These are phyloP conservation scores for Adelges cooleyi DNA, from an alignment of 1,140 invertebrate species.

Conservation along the genomic window DNA sequence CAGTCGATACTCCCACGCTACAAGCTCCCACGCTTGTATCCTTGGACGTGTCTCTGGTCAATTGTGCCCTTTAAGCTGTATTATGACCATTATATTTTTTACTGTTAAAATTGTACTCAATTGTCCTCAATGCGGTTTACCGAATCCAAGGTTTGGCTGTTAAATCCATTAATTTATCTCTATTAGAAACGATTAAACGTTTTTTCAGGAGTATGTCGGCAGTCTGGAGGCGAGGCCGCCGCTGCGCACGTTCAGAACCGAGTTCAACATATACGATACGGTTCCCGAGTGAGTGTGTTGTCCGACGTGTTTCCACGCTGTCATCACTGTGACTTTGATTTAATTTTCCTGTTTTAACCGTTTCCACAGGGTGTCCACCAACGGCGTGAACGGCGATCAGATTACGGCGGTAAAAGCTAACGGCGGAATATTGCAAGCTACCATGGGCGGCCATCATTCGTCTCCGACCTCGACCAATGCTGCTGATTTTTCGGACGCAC, in stretches of 20 bases:
- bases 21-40: no score
- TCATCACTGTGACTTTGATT: background rate
- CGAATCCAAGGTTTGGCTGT: background rate
- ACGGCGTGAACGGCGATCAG: background rate
- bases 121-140: no score
- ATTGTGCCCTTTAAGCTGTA: slow-evolving; percentile 18
- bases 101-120: no score
- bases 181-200: slow-evolving; percentile 24
- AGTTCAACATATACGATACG: slow-evolving; percentile 51
- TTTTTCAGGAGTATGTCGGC: slow-evolving; percentile 49
- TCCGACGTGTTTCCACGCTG: background rate
- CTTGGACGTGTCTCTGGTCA: no score
- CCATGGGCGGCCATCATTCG: slow-evolving; percentile 9
- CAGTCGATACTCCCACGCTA: no score
- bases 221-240: slow-evolving; percentile 58
- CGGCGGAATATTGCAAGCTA: background rate
- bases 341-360: background rate
- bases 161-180: slow-evolving; percentile 6
- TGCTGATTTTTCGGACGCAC: slow-evolving; percentile 38
- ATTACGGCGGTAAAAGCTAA: background rate
- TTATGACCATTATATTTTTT: no score
- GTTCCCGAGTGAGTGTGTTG: slow-evolving; percentile 14
- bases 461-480: background rate
- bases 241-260: slow-evolving; percentile 60
- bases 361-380: background rate